Percentiles rank a stretch among this genome's conserved stretches.
These are phyloP conservation scores for Palythoa grandiflora DNA, from an alignment of 92 coral and sea anemone species.

Conservation along the genomic window DNA sequence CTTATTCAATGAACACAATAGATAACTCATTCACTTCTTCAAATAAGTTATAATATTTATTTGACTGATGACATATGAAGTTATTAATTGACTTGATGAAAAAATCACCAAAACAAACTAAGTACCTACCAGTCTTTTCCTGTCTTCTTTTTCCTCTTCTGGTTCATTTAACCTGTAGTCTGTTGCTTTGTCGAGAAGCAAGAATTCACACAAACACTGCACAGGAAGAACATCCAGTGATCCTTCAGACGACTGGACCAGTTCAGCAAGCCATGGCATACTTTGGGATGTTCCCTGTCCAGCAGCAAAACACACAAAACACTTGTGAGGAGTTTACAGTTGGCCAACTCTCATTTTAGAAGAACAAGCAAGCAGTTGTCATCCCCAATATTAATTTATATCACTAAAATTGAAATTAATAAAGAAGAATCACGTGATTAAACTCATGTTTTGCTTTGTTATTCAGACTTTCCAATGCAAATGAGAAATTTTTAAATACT, in stretches of 20 bases:
- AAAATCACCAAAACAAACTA: not conserved
- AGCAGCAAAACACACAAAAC: not conserved
- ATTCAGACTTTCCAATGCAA: too few relatives aligned
- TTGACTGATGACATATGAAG: too few relatives aligned
- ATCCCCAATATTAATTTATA: not conserved
- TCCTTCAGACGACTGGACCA: conserved; percentile 95
- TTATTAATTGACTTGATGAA: too few relatives aligned
- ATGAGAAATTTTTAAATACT: too few relatives aligned
- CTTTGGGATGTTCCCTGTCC: conserved; percentile 96
- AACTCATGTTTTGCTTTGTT: not conserved
- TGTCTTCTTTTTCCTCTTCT: conserved; percentile 61
- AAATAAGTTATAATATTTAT: too few relatives aligned
- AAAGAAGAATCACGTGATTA: not conserved
- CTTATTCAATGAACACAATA: too few relatives aligned
- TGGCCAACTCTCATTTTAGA: not conserved
- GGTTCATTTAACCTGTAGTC: conserved; percentile 55
- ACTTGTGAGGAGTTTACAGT: not conserved
- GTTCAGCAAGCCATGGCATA: conserved; percentile 98
- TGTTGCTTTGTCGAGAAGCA: conserved; percentile 84
- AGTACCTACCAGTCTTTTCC: conserved; percentile 75
- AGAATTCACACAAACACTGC: conserved; percentile 96
- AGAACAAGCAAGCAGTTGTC: not conserved
- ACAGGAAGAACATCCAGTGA: conserved; percentile 97
- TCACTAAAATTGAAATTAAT: not conserved
- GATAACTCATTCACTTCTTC: too few relatives aligned